A percentile compares a stretch with the other conserved stretches of the same genome.
Evolutionary conservation across 2,113 vertebrate genomes (phyloP).

Genomic region (Lynx canadensis): DNA sequence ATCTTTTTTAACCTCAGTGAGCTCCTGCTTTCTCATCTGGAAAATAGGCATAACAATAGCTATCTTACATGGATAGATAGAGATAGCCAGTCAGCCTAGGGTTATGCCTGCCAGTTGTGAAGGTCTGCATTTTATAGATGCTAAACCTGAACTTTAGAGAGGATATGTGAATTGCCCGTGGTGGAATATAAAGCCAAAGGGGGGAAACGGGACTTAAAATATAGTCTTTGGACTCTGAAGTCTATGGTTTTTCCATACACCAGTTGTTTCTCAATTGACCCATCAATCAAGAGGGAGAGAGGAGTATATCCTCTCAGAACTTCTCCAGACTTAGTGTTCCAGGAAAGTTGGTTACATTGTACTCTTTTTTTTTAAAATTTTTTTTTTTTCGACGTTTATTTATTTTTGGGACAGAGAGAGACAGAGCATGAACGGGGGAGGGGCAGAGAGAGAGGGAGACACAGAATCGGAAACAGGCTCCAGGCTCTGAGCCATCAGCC

Average conservation of each 20-base stretch:
- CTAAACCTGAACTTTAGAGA: background rate
- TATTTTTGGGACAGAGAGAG: no score
- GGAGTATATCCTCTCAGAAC: background rate
- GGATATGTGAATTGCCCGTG: background rate
- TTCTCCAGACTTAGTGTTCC: slow-evolving; percentile 9
- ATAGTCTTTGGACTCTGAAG: background rate
- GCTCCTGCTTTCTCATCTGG: background rate
- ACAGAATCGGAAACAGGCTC: no score
- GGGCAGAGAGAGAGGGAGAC: no score
- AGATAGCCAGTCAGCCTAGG: background rate
- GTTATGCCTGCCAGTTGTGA: background rate
- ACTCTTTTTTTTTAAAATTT: no score
- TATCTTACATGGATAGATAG: background rate
- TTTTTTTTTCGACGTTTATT: no score
- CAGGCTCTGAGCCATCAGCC: no score
- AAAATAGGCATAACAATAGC: background rate
- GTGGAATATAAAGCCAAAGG: background rate
- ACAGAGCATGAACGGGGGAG: no score
- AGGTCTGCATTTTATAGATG: background rate
- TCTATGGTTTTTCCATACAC: slow-evolving; percentile 35
- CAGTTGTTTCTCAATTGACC: slow-evolving; percentile 5
- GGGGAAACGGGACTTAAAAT: background rate
- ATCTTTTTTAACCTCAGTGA: background rate
- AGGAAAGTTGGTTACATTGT: background rate
- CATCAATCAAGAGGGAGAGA: background rate